Base-by-base conservation (phyloP, 2,888 invertebrate genomes). In the Agonopterix arenella region DNA sequence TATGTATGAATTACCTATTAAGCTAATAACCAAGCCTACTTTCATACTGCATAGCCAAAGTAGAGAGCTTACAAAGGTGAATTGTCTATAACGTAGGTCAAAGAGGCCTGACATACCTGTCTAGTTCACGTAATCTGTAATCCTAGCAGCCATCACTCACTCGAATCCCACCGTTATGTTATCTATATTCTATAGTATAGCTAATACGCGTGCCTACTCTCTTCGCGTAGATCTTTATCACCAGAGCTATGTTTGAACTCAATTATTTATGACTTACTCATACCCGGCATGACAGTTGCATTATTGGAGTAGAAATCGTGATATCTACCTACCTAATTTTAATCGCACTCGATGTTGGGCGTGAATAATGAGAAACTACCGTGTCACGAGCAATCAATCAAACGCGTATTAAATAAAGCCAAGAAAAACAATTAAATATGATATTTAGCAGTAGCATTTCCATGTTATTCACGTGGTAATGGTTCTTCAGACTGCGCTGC, bases 221-320 rank as follows among this genome's bases (percentile, higher is more conserved):
- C 11, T 11, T 64, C 60, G 55, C 60, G 56, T 64, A 11, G 77
- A 78, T 78, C 56, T 57, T 72, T 73, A 79, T 78, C 78, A 66
- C 52, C 51, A 60, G 60, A 68, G 62, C 64, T 68, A 69, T 72
- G 77, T 76, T 75, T 76, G 75, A 76, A 69, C 73, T 75, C 73
- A 71, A 78, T 77, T 71, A 76, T 74, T 74, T 73, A 73, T 66
- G 63, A 65, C 66, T 67, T 66, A 64, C 65, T 57, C 63, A 65
- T 66, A 64, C 65, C 57, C 63, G 65, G 65, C 64, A 70, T 73
- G 73, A 73, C 70, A 69, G 72, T 68, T 68, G 66, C 59, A 70
- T 70, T 70, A 68, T 64, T 61, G 66, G 68, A 73, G 61, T 59
- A 52, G 56, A 64, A 55, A 60, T 66, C 64, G 59, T 66, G 62